A percentile compares a stretch with the other conserved stretches of the same genome.
phyloP scores from a whole-genome alignment of 2,888 invertebrate species.

The Epinotia ramella region DNA sequence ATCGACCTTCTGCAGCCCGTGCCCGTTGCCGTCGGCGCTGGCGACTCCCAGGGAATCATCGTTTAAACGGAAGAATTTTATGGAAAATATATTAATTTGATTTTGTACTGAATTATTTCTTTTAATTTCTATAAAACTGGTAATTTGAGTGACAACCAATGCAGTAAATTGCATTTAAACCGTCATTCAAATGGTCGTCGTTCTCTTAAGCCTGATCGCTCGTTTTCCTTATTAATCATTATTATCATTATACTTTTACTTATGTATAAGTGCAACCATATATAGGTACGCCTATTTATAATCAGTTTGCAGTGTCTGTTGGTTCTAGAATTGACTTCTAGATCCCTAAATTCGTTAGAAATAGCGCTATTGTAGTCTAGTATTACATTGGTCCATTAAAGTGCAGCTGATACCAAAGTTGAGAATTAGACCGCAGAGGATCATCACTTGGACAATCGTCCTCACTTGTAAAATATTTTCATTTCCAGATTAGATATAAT shows the following conservation, averaged over 20 bases:
- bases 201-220: background rate
- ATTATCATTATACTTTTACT: too few relatives aligned
- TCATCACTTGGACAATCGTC: slow-evolving; percentile 17
- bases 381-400: too few relatives aligned
- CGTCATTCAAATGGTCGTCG: background rate
- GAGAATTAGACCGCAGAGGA: background rate
- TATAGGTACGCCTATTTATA: background rate
- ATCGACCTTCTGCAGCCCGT: slow-evolving; percentile 49
- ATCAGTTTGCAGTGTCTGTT: too few relatives aligned
- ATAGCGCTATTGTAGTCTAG: too few relatives aligned
- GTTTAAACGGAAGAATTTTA: slow-evolving; percentile 29
- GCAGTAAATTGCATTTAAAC: background rate
- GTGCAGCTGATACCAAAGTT: too few relatives aligned
- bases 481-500: slow-evolving; percentile 21
- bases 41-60: slow-evolving; percentile 29
- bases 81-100: slow-evolving; percentile 32
- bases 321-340: too few relatives aligned
- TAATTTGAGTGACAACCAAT: background rate
- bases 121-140: background rate
- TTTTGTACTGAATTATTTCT: slow-evolving; percentile 10
- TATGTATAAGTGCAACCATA: background rate
- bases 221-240: too few relatives aligned
- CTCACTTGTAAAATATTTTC: slow-evolving; percentile 19
- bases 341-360: too few relatives aligned
- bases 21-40: slow-evolving; percentile 46